Evolutionary conservation across 2,113 vertebrate genomes (phyloP), one percentile per base, ranked within the genome.

Genomic region (Dicrurus megarhynchus): DNA sequence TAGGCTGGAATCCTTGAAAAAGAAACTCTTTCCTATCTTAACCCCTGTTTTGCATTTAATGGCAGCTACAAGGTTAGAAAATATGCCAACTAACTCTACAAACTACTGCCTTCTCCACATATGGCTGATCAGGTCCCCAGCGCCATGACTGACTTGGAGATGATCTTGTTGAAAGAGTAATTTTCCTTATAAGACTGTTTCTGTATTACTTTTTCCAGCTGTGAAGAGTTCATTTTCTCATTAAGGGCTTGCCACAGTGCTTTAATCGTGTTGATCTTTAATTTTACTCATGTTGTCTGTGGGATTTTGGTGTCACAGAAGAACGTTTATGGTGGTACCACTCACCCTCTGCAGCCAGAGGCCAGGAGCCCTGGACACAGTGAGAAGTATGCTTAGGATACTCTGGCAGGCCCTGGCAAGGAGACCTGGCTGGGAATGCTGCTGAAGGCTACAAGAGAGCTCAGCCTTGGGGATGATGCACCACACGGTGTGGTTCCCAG

Each of bases 341-440:
- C 24, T 60, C 6, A 1, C 33, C 42, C 13, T 37, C 35, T 83
- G 50, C 50, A 65, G 30, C 14, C 50, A 47, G 56, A 76, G 23
- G 27, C 24, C 42, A 42, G 41, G 33, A 81, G 30, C 27, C 33
- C 47, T 32, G 23, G 20, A 17, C 14, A 63, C 23, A 22, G 23
- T 9, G n/a, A 77, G 13, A 63, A 63, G 9, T n/a, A 32, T 10
- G 6, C 7, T 32, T 42, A 49, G 47, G 42, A 33, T 42, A 15
- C 11, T 32, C 1, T 23, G 52, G 13, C 33, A 87, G 22, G 44
- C 13, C n/a, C 44, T 64, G 27, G 24, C 21, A 87, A 60, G 46
- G 35, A 74, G 18, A 46, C 12, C 7, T 56, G 50, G 3, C 33
- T 84, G 18, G 8, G 35, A 79, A 27, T 0, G 0, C 41, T 60